A percentile compares a stretch with the other conserved stretches of the same genome.
These are phyloP conservation scores for Lissocephala sabroskyi DNA, from an alignment of 2,888 invertebrate genomes.

Conservation along the genomic window DNA sequence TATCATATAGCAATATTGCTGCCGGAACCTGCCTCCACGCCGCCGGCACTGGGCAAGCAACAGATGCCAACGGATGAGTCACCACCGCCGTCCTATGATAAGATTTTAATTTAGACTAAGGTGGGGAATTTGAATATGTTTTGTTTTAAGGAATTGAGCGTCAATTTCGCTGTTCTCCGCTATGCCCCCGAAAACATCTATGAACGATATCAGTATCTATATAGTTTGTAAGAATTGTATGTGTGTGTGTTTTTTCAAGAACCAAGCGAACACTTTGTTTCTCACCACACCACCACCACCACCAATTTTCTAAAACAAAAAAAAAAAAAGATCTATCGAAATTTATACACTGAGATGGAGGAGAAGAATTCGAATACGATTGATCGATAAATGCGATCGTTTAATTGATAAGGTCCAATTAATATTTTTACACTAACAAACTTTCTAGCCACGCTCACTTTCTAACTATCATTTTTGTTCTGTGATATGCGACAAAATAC, in stretches of 20 bases:
- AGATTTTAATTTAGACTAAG: conserved; percentile 78
- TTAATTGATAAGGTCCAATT: conserved; percentile 48
- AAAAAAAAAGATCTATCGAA: conserved; percentile 34
- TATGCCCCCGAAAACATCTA: conserved; percentile 19
- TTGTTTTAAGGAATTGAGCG: conserved; percentile 43
- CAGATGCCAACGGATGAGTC: conserved; percentile 73
- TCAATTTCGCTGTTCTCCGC: conserved; percentile 43
- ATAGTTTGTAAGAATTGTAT: neutral
- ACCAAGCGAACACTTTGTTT: no score
- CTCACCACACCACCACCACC: no score
- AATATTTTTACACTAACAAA: conserved; percentile 56
- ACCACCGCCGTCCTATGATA: conserved; percentile 84
- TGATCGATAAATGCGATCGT: no score
- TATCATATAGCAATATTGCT: conserved; percentile 88
- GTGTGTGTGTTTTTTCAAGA: neutral
- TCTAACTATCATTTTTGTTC: conserved; percentile 67
- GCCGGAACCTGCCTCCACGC: conserved; percentile 73
- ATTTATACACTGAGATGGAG: conserved; percentile 53
- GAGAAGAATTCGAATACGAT: no score
- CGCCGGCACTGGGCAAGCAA: conserved; percentile 45
- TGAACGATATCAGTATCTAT: no score
- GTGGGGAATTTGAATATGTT: conserved; percentile 3
- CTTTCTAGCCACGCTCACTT: conserved; percentile 38
- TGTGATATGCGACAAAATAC: conserved; percentile 57
- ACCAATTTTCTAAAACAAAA: no score